Conservation (phyloP, 2,113 vertebrate genomes). For the Nothocercus nigrocapillus region DNA sequence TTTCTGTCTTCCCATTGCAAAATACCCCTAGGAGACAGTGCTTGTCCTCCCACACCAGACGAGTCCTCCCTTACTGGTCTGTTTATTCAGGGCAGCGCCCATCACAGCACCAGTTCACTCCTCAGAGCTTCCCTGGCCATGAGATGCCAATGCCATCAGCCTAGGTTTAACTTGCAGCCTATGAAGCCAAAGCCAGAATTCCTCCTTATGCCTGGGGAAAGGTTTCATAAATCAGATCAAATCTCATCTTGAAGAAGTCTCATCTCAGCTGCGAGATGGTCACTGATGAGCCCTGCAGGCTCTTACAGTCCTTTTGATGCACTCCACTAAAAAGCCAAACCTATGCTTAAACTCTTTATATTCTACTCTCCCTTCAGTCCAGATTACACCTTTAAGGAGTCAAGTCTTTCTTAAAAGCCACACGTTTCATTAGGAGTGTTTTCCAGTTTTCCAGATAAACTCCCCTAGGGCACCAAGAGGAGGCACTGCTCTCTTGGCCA, state of each 20-base stretch:
- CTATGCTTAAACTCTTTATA: background rate
- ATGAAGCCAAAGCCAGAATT: background rate
- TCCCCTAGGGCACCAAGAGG: background rate
- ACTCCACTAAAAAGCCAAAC: no score
- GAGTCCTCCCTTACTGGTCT: background rate
- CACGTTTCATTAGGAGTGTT: background rate
- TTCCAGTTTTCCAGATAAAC: background rate
- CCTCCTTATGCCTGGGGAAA: background rate
- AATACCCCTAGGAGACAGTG: background rate
- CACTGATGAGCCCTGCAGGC: background rate
- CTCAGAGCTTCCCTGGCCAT: rapidly evolving
- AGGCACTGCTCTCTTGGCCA: background rate
- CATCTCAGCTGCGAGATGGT: background rate
- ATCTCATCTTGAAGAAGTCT: background rate
- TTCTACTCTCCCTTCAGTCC: background rate
- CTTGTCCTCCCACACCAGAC: background rate
- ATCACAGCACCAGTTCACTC: background rate
- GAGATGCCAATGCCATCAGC: background rate
- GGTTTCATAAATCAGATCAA: background rate
- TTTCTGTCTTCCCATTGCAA: background rate
- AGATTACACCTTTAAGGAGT: background rate
- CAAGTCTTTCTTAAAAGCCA: background rate
- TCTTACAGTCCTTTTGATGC: background rate
- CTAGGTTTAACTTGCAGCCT: background rate
- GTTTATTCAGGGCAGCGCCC: background rate